Evolutionary conservation across 2,888 invertebrate genomes (phyloP), one percentile per base, ranked within the genome.

Genomic region (Dolichomitus sp.): DNA sequence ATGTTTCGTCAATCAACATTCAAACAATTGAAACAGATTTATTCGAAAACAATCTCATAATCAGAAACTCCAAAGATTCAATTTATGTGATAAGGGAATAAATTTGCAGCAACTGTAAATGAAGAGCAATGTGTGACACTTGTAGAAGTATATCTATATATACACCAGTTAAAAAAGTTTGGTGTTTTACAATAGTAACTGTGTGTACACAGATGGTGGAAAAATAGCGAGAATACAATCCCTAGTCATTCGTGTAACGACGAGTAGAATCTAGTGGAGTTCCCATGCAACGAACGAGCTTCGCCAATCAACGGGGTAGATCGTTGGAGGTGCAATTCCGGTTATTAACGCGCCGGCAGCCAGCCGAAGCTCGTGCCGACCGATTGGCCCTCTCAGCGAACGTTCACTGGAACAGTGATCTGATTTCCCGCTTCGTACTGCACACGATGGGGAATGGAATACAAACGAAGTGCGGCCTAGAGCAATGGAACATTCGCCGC

Each of bases 251-350:
- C 30, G 54, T 82, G 78, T 84, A 82, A 19, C 61, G 37, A 59
- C 37, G 61, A 37, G 48, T 61, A 37, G 48, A 45, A 48, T 48
- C 33, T 61, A 48, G 57, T 30, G 23, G n/a, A 70, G 61, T 61
- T 61, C 17, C 57, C 66, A 19, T 42, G 33, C 30, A 76, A 59
- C 75, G 66, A 68, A 61, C 73, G 75, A 33, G 57, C 66, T 76
- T 68, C 86, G 65, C 85, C 86, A 85, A 89, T 89, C 89, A 85
- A 80, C 83, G 63, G 61, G 61, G 70, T 78, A 75, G 83, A 88
- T 88, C 89, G 84, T 84, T 82, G 82, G 68, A 83, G 84, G 76
- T 81, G 84, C 73, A 86, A 88, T 83, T 85, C 82, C 75, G 75
- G 79, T 78, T 83, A 76, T 79, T 59, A 77, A 72, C 63, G 59